Percentiles rank a stretch among this genome's conserved stretches.
phyloP scores from a whole-genome alignment of 2,888 invertebrate genomes.

The Magallana nippona region DNA sequence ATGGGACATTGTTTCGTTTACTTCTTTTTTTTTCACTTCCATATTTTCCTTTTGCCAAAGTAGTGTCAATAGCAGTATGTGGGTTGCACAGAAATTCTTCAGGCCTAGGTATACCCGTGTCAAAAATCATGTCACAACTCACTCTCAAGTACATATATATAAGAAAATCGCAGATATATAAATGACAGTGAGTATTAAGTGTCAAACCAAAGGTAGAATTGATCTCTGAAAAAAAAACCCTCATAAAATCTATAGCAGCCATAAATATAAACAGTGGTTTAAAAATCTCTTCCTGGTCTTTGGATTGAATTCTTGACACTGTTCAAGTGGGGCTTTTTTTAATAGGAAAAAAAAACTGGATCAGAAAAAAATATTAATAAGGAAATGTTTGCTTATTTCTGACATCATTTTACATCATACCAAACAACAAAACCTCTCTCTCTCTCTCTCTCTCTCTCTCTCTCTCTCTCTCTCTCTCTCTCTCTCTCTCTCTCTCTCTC shows the following conservation, averaged over 20 bases:
- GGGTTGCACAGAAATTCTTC: too few species aligned
- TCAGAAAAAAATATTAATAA: background rate
- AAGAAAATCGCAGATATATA: background rate
- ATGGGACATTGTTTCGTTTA: too few species aligned
- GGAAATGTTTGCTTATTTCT: background rate
- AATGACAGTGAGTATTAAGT: background rate
- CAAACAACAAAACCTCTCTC: constrained; percentile 18
- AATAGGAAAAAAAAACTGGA: too few species aligned
- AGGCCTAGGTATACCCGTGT: too few species aligned
- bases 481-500: constrained; percentile 31
- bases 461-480: constrained; percentile 45
- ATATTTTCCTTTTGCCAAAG: too few species aligned
- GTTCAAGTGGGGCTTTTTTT: background rate
- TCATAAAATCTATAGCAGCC: background rate
- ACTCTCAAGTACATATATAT: too few species aligned
- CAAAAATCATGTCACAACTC: too few species aligned
- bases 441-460: constrained; percentile 46
- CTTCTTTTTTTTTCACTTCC: too few species aligned
- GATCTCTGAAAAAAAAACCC: background rate
- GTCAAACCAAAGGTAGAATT: background rate
- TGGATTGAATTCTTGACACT: background rate
- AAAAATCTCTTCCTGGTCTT: background rate
- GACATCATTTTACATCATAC: background rate
- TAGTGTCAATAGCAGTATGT: too few species aligned
- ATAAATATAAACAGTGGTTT: background rate